Base-by-base conservation (phyloP, 1,140 invertebrate species). In the Lepidotrigona ventralis region DNA sequence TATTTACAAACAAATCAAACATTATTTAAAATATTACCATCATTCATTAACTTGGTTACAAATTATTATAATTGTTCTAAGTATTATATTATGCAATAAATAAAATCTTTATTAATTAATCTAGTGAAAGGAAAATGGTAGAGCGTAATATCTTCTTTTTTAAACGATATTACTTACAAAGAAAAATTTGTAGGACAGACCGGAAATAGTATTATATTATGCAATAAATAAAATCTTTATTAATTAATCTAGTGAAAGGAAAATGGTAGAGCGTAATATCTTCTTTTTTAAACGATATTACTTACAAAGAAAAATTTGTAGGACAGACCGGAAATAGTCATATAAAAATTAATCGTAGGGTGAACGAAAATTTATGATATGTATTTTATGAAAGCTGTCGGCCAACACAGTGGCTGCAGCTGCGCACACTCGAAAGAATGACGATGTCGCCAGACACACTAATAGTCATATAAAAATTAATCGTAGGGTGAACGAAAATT, bases 391-490 rank as follows among this genome's bases (percentile, higher is more conserved):
- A 60, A 54, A 56, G 53, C 77, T n/a, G 54, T 60, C 63, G 56
- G 63, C 53, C 70, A 69, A 71, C 74, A 74, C 80, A 12, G 60
- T 33, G 63, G 39, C 58, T 54, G 71, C 75, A 86, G 85, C 71
- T 86, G 39, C 23, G 23, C 12, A 60, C 76, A 79, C 60, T 79
- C 72, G 58, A 79, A 75, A 79, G 39, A 71, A 86, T 68, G 76
- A 80, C 66, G 76, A 83, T 70, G 75, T 86, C 74, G 56, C 64
- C 70, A 81, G 84, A 86, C 56, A 72, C 78, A 78, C 68, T 87
- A n/a, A n/a, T n/a, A 46, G 4, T 29, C 15, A 17, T 33, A 39
- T 39, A 56, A 54, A 77, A 77, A 58, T 79, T 69, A 29, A 69
- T 70, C 23, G 21, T 46, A 53, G 6, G n/a, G 63, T 53, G 39